Conservation (phyloP, 2,113 vertebrate species). For the Notothenia rossii region DNA sequence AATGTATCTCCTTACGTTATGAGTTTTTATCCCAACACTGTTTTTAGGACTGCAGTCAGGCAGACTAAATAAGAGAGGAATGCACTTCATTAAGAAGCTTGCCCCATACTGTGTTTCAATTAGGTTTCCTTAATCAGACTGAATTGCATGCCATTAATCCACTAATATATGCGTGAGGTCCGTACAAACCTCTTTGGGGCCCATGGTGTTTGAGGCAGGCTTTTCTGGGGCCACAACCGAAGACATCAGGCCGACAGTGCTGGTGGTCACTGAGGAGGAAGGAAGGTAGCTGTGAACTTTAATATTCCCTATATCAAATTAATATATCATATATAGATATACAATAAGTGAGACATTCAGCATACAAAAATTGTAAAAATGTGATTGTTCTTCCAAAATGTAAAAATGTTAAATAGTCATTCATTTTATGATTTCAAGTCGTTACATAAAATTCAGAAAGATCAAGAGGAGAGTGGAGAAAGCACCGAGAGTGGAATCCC, state of each 20-base stretch:
- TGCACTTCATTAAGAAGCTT: constrained; percentile 8
- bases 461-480: background rate
- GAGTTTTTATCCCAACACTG: background rate
- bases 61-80: constrained; percentile 5
- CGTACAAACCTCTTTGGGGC: constrained; percentile 83
- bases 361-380: background rate
- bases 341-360: background rate
- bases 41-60: background rate
- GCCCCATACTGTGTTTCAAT: background rate
- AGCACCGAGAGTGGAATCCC: constrained; percentile 13
- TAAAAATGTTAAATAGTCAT: background rate
- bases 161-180: background rate
- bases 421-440: background rate
- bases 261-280: background rate
- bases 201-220: constrained; percentile 80
- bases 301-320: background rate
- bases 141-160: background rate
- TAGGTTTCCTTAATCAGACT: background rate
- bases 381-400: no score
- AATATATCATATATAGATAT: background rate
- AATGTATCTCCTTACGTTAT: accelerated
- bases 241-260: constrained; percentile 80
- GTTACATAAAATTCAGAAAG: background rate
- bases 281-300: constrained; percentile 1
- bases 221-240: constrained; percentile 83